Base-by-base conservation (phyloP, 2,113 vertebrate genomes). In the Tonatia bakeri region DNA sequence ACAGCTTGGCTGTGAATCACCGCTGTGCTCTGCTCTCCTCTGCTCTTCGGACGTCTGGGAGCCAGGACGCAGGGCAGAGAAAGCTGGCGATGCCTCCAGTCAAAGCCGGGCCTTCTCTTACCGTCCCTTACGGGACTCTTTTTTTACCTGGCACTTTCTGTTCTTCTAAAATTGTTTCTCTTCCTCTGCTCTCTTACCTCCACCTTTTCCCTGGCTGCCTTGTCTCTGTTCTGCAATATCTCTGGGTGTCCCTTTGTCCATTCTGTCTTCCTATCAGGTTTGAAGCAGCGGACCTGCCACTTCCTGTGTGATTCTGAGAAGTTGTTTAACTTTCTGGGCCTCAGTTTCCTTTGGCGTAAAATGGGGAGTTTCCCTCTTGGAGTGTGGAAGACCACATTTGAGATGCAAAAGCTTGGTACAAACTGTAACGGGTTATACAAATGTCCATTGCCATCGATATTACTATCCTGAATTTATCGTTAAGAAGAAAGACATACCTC, bases 81-180 rank as follows among this genome's bases (percentile, higher is more conserved):
- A 28, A 43, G 24, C 13, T 3, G 5, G 33, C 38, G 2, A 7
- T 1, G 6, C 0, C 1, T 43, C 16, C 47, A 73, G 16, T 22
- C 11, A 4, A 22, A 22, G 7, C 19, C 5, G 5, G 0, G 0
- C 2, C 0, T 45, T 15, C 14, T 13, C 31, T 33, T 11, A 3
- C 7, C 4, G 16, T 0, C 11, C 19, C 43, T 40, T 26, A 6
- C 11, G 7, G 16, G 19, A 11, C 1, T 14, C 0, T 26, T 83
- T 28, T 28, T 43, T 47, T 59, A n/a, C 54, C 15, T 50, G 13
- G 40, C 0, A 17, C 65, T 72, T 47, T 76, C n/a, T 24, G 22
- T 13, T 22, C 38, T 52, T 85, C 16, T 64, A 47, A 26, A 52
- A 13, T 0, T 9, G 7, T 73, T 31, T 14, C 14, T 36, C 16